phyloP scores from a whole-genome alignment of 2,888 invertebrate genomes.

The Salpingus planirostris region DNA sequence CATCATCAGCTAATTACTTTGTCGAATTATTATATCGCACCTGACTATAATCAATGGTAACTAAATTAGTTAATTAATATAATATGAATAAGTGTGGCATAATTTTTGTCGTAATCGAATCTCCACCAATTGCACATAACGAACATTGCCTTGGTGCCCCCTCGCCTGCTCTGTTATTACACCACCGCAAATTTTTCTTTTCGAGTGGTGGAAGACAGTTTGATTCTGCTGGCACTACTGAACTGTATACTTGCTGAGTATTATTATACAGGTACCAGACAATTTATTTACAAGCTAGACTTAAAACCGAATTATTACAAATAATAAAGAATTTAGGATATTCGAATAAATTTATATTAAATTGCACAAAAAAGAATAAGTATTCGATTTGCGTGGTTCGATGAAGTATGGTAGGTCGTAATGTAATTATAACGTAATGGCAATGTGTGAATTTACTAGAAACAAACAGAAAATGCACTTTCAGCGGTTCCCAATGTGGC shows the following conservation, averaged over 20 bases:
- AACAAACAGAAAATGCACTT: too few relatives aligned
- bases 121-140: conserved; percentile 30
- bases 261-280: conserved; percentile 41
- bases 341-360: too few relatives aligned
- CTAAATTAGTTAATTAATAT: too few relatives aligned
- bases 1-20: too few relatives aligned
- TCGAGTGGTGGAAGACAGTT: conserved; percentile 40
- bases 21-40: conserved; percentile 9
- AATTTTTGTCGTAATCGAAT: not conserved
- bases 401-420: too few relatives aligned
- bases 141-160: conserved; percentile 38
- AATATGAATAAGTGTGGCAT: too few relatives aligned
- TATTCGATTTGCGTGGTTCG: too few relatives aligned
- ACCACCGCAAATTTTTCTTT: conserved; percentile 34
- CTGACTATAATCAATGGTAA: conserved; percentile 28
- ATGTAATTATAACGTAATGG: too few relatives aligned
- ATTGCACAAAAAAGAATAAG: too few relatives aligned
- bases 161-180: conserved; percentile 31
- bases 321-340: too few relatives aligned
- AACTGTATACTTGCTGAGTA: conserved; percentile 35
- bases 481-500: too few relatives aligned
- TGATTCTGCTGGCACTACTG: conserved; percentile 39
- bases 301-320: conserved; percentile 4
- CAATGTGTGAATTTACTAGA: too few relatives aligned
- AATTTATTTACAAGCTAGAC: conserved; percentile 32